Percentiles rank a stretch among this genome's conserved stretches.
Conservation (phyloP, 2,113 vertebrate species). For the Heterotilapia buettikoferi region DNA sequence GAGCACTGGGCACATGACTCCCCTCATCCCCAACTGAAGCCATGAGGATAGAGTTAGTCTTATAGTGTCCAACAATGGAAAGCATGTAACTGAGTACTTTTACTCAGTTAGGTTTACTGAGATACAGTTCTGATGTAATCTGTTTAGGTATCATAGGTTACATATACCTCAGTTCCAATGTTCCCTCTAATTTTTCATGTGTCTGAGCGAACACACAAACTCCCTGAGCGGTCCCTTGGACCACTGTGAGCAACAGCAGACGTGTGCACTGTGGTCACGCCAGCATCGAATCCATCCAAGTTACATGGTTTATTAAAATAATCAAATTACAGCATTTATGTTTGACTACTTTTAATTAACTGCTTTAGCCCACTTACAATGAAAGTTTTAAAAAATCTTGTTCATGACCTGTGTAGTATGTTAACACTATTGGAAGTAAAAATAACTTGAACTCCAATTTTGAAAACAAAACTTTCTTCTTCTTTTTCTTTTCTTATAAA, state of each 20-base stretch:
- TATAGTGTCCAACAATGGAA: neutral
- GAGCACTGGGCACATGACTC: neutral
- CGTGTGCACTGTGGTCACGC: neutral
- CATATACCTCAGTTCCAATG: neutral
- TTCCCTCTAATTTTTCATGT: neutral
- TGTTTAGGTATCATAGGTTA: neutral
- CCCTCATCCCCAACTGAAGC: neutral
- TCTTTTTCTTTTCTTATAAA: fast-evolving
- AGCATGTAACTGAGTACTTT: neutral
- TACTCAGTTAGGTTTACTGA: neutral
- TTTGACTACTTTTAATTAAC: fast-evolving
- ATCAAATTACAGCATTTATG: neutral
- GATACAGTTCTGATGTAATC: neutral
- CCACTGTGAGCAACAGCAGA: neutral
- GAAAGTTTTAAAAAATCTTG: fast-evolving
- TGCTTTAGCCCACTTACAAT: neutral
- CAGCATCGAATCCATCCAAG: fast-evolving
- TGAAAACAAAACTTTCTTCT: neutral
- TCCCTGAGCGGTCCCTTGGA: fast-evolving
- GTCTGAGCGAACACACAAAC: neutral
- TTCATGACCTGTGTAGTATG: fast-evolving
- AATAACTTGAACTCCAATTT: neutral
- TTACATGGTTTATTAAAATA: neutral
- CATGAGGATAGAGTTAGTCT: fast-evolving
- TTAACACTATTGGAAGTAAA: neutral